Base-by-base conservation (phyloP, 2,888 invertebrate species). In the Ligdia adustata region DNA sequence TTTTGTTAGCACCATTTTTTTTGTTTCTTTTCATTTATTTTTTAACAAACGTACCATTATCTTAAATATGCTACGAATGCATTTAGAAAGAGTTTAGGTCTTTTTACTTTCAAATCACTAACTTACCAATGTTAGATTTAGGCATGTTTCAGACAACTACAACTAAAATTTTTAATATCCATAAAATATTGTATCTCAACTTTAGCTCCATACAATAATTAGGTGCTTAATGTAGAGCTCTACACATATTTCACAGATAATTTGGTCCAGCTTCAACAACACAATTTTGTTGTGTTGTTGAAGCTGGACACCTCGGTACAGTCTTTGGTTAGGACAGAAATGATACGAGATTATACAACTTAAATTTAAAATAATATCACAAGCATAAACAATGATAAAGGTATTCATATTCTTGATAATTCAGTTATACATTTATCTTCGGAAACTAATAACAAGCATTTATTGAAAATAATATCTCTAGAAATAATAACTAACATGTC, bases 1-100 rank as follows among this genome's bases (percentile, higher is more conserved):
- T 69, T 78, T 79, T 83, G 86, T 89, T 88, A 90, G 90, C 89
- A 89, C 87, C 86, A 79, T 86, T 84, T 89, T 84, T 83, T 88
- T 82, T 66, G 61, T 63, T 37, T 54, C 64, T 68, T 73, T 69
- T 69, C 61, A n/a, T 62, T 61, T 34, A 20, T 60, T 73, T 81
- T 84, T 79, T 63, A 81, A 82, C 70, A 86, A 83, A 86, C 78
- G 75, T 83, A 80, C 75, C 75, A 75, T 83, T 82, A 84, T 79
- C 87, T 85, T 87, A 82, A 56, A 67, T 72, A n/a, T 69, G 72
- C 81, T 84, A 84, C 72, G 75, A 83, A 84, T 83, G 80, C 79
- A 81, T 76, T n/a, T 72, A 79, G 64, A 72, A 77, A 77, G 79
- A 75, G 68, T 76, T 73, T 58, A 82, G 78, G 84, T 86, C 81